Evolutionary conservation across 2,797 vertebrate species (phyloP).

Genomic region (Eulemur coronatus): DNA sequence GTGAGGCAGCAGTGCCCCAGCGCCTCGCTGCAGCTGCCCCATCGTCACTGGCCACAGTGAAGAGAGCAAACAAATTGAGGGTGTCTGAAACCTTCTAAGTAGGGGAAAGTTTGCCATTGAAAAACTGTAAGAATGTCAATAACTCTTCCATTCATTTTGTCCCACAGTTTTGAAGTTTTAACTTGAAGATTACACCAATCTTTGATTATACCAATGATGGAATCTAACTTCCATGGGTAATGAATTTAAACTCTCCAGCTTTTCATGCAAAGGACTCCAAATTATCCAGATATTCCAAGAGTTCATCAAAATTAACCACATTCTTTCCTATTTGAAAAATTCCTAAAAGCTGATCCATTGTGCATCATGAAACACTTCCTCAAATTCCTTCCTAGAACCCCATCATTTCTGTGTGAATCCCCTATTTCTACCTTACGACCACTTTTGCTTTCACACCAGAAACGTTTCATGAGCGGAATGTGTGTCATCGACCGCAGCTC

Average conservation of each 20-base stretch:
- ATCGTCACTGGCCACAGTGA: background rate
- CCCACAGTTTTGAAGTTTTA: background rate
- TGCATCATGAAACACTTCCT: background rate
- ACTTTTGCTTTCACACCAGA: background rate
- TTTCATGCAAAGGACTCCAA: background rate
- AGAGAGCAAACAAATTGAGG: fast-evolving
- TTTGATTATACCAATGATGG: background rate
- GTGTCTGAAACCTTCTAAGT: fast-evolving
- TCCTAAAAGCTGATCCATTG: fast-evolving
- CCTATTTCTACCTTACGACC: fast-evolving
- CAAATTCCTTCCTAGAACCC: background rate
- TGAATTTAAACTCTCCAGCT: fast-evolving
- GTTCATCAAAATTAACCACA: fast-evolving
- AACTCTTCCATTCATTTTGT: too few species aligned
- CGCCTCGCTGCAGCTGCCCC: fast-evolving
- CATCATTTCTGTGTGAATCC: fast-evolving
- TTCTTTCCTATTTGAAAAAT: background rate
- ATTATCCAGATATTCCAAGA: too few species aligned
- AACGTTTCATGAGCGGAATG: background rate
- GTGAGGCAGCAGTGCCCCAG: background rate
- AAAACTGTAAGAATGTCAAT: background rate
- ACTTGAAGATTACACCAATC: background rate
- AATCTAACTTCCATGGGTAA: background rate
- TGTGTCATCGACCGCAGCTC: fast-evolving
- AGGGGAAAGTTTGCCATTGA: background rate